A percentile compares a stretch with the other conserved stretches of the same genome.
Conservation (phyloP, 2,888 invertebrate genomes). For the Apotomis capreana region DNA sequence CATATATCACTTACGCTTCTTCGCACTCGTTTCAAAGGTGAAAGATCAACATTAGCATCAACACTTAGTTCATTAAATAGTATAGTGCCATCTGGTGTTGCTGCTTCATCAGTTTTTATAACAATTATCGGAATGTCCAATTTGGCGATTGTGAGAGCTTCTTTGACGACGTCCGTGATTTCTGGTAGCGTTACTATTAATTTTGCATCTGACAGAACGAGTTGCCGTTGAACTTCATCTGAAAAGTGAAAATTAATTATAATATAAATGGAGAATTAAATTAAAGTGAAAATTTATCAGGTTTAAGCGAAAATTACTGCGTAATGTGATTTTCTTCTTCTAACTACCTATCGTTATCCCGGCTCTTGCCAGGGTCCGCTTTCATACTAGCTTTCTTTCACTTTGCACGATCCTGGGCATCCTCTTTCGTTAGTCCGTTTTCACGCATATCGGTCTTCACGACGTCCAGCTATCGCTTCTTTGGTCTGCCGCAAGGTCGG, state of each 20-base stretch:
- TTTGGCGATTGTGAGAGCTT: constrained; percentile 78
- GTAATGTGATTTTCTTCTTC: no score
- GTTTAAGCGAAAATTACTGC: no score
- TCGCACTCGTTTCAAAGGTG: constrained; percentile 76
- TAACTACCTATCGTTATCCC: no score
- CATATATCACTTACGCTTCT: constrained; percentile 83
- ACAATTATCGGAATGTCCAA: constrained; percentile 81
- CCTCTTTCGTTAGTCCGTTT: no score
- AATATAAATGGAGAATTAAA: no score
- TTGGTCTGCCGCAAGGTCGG: no score
- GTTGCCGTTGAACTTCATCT: constrained; percentile 89
- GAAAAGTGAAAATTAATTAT: constrained; percentile 50
- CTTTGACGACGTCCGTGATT: constrained; percentile 71
- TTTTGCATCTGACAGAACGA: constrained; percentile 84
- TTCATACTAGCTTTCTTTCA: no score
- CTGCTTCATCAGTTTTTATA: constrained; percentile 67
- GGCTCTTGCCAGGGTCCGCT: no score
- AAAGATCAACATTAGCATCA: constrained; percentile 79
- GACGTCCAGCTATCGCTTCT: no score
- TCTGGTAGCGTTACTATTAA: constrained; percentile 84
- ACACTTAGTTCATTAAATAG: constrained; percentile 86
- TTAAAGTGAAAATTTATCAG: no score
- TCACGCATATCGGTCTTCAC: no score
- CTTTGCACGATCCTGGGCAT: no score
- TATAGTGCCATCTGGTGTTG: constrained; percentile 75